Evolutionary conservation across 2,888 invertebrate genomes (phyloP).

Genomic region (Campoplex nolae): DNA sequence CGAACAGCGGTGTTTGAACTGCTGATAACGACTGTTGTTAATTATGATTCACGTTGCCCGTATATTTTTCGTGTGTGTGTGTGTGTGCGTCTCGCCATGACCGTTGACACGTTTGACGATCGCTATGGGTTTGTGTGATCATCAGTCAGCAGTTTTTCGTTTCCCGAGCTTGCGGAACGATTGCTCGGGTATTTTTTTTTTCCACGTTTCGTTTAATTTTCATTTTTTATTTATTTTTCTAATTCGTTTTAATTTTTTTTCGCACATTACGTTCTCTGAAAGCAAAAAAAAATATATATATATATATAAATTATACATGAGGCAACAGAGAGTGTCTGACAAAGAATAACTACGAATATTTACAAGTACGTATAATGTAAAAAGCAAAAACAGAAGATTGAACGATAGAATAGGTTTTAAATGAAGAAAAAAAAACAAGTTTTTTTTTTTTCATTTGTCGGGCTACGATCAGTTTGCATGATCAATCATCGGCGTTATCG

Average conservation of each 20-base stretch:
- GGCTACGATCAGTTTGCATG: neutral
- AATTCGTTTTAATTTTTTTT: neutral
- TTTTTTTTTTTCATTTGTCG: neutral
- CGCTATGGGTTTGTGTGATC: constrained; percentile 41
- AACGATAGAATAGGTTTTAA: neutral
- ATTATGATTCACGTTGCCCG: constrained; percentile 41
- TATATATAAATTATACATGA: neutral
- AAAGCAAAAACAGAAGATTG: neutral
- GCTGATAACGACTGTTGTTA: constrained; percentile 24
- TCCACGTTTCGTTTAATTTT: neutral
- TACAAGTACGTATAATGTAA: constrained; percentile 15
- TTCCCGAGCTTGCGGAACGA: constrained; percentile 7
- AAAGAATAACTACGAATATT: constrained; percentile 4
- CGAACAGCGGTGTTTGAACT: constrained; percentile 15
- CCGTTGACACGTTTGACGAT: constrained; percentile 61
- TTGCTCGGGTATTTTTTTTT: constrained; percentile 6
- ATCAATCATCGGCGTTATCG: constrained; percentile 18
- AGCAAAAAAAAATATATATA: neutral
- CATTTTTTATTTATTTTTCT: neutral
- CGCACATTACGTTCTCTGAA: neutral
- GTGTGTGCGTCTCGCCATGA: constrained; percentile 43
- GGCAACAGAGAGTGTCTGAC: neutral
- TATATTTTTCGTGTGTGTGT: neutral
- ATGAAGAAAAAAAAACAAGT: neutral
- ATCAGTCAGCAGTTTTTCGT: constrained; percentile 60